Conservation (phyloP, 2,113 vertebrate species). For the Ceuthmochares aereus region DNA sequence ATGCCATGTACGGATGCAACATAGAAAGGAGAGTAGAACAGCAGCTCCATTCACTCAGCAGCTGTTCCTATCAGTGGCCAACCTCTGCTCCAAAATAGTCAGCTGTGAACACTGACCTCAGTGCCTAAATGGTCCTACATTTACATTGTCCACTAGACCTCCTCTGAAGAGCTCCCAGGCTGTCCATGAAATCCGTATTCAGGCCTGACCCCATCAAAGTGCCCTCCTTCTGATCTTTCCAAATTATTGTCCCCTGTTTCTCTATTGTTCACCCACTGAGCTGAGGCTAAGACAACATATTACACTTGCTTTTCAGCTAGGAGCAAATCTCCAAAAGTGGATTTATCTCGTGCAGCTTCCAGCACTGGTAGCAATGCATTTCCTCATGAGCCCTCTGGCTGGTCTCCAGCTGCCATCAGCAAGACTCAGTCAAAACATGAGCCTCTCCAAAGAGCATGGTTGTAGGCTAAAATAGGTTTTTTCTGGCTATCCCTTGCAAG, state of each 20-base stretch:
- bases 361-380: background rate
- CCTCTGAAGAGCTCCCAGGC: background rate
- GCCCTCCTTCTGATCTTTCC: background rate
- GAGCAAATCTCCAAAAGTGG: background rate
- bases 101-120: background rate
- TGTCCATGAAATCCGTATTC: background rate
- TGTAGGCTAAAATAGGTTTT: background rate
- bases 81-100: background rate
- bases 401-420: background rate
- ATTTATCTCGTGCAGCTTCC: background rate
- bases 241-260: background rate
- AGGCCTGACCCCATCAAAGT: background rate
- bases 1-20: fast-evolving
- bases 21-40: background rate
- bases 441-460: background rate
- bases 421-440: background rate
- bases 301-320: background rate
- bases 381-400: background rate
- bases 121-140: background rate
- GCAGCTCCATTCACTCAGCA: background rate
- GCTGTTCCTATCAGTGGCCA: background rate
- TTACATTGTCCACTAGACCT: background rate
- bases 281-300: background rate
- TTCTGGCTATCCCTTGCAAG: background rate
- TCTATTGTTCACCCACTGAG: background rate